Conservation (phyloP, 1,140 invertebrate species). For the Panagrolaimus sp. region DNA sequence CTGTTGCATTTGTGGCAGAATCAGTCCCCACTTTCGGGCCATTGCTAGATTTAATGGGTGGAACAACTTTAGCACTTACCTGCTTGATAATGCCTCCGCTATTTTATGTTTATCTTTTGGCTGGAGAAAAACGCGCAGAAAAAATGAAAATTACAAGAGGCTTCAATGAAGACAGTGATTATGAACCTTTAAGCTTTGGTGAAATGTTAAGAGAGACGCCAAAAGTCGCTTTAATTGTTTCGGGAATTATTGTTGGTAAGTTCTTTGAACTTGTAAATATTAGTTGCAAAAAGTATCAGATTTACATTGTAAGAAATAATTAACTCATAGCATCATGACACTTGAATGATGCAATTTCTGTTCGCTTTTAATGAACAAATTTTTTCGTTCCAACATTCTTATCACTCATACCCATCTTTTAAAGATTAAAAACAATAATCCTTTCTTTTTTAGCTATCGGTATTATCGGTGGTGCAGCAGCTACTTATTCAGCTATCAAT, state of each 20-base stretch:
- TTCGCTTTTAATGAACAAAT: too few species aligned
- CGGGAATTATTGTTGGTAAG: not conserved
- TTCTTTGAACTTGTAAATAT: too few species aligned
- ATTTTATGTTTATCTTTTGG: constrained; percentile 51
- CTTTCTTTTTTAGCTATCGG: not conserved
- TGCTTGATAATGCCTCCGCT: constrained; percentile 58
- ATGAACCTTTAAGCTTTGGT: not conserved
- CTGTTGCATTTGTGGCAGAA: constrained; percentile 73
- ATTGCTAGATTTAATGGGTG: constrained; percentile 78
- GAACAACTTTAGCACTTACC: constrained; percentile 70
- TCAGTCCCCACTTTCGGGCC: constrained; percentile 78
- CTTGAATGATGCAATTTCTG: too few species aligned
- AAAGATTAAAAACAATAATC: too few species aligned
- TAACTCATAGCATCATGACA: too few species aligned
- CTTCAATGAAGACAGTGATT: not conserved
- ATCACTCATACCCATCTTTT: too few species aligned
- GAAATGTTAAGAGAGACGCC: not conserved
- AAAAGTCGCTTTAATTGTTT: not conserved
- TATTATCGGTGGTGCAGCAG: not conserved
- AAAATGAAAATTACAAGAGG: not conserved
- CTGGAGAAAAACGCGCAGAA: constrained; percentile 27
- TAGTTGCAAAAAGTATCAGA: not conserved
- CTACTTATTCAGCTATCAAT: not conserved
- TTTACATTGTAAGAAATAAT: too few species aligned
- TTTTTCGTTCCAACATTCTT: too few species aligned